Evolutionary conservation across 1,140 invertebrate species (phyloP), one percentile per base, ranked within the genome.

Genomic region (Trichonephila clavipes): DNA sequence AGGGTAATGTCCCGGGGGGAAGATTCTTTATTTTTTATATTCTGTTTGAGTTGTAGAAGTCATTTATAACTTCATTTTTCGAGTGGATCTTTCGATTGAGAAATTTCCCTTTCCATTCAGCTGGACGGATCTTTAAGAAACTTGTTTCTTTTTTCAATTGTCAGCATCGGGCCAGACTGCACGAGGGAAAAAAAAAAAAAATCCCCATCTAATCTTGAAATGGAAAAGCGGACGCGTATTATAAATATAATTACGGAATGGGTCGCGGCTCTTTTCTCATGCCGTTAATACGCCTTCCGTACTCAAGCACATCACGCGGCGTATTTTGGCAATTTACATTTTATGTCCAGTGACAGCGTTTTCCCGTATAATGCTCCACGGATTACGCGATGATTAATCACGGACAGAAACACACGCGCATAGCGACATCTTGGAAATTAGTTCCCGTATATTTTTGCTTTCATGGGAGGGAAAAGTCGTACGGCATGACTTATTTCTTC

Each of bases 51-150:
- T 94, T 90, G 77, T 64, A 87, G 51, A 58, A 94, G 83, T 86
- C 88, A 91, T 94, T 94, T 91, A 94, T 94, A 91, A 94, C 89
- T 91, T 94, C 94, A 94, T 94, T 88, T 94, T 90, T 90, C 61
- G 62, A 90, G 87, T 94, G 92, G 92, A 59, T 92, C 83, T 51
- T 51, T 61, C 82, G 44, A 24, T 62, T 77, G 92, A 93, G 87
- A 93, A 93, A 93, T 88, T 58, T 72, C 44, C 24, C 28, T 28
- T 72, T 16, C 28, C 69, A 14, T 14, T 6, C 69, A 12, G 24
- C 3, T 77, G 69, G 66, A 77, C 18, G n/a, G 64, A 21, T 62
- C 77, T 34, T 62, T 88, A 86, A 93, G 83, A 77, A 88, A 77
- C 86, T 88, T 66, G 59, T 61, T 19, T 58, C 34, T 88, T 64